Conservation (phyloP, 2,113 vertebrate species). For the Pygoscelis adeliae region DNA sequence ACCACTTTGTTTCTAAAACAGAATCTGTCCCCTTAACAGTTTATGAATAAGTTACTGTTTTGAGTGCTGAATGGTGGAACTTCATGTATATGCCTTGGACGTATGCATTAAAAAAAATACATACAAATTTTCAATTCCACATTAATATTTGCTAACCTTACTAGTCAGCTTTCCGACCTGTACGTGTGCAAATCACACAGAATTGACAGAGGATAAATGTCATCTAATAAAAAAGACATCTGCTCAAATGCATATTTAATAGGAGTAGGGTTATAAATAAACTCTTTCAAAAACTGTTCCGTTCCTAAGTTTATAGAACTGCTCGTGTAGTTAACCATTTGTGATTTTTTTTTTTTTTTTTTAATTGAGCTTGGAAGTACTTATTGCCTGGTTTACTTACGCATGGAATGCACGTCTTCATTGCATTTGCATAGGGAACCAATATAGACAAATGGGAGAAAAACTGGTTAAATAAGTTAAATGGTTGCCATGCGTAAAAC, state of each 20-base stretch:
- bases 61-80: conserved; percentile 14
- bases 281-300: not conserved
- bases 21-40: not conserved
- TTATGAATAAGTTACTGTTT: conserved; percentile 39
- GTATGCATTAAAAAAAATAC: not conserved
- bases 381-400: not conserved
- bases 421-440: not conserved
- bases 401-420: not conserved
- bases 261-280: not conserved
- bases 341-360: not conserved
- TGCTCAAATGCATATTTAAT: not conserved
- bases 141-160: not conserved
- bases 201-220: not conserved
- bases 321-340: not conserved
- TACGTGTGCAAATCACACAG: fast-evolving
- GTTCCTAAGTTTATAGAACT: not conserved
- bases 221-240: not conserved
- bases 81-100: not conserved
- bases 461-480: not conserved
- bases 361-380: not conserved
- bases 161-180: not conserved
- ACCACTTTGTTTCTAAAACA: conserved; percentile 13
- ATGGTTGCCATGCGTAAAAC: conserved; percentile 32
- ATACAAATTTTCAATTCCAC: not conserved
- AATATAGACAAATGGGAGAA: not conserved